Conservation (phyloP, 2,113 vertebrate genomes). For the Athene noctua region DNA sequence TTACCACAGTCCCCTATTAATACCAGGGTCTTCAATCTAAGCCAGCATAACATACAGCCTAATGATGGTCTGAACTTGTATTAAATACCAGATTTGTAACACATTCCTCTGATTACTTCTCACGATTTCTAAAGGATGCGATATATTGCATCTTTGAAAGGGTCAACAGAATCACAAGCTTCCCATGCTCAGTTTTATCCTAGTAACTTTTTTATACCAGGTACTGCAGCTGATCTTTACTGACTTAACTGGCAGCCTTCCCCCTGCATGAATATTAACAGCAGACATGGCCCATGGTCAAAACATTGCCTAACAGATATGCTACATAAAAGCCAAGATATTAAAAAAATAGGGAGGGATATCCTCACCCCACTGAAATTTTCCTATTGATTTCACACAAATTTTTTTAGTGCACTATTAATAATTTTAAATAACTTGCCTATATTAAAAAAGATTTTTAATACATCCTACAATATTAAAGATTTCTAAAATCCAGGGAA, state of each 20-base stretch:
- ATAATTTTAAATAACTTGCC: background rate
- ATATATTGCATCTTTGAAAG: background rate
- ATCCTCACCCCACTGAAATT: background rate
- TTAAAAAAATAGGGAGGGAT: background rate
- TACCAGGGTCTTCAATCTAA: background rate
- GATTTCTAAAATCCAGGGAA: background rate
- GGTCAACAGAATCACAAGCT: constrained; percentile 29
- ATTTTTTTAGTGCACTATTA: background rate
- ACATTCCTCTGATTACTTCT: constrained; percentile 31
- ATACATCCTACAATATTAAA: background rate
- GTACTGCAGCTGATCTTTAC: constrained; percentile 10
- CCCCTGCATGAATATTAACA: background rate
- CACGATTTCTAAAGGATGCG: background rate
- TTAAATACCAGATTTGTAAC: constrained; percentile 58
- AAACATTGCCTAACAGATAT: background rate
- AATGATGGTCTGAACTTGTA: background rate
- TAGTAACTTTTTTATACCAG: background rate
- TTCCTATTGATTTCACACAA: background rate
- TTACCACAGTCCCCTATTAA: background rate
- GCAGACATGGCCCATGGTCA: background rate
- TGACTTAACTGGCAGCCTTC: background rate
- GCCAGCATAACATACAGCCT: background rate
- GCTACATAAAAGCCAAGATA: background rate
- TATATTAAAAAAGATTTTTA: background rate
- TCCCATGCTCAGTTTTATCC: background rate